Evolutionary conservation across 2,113 vertebrate species (phyloP), one percentile per base, ranked within the genome.

Genomic region (Oncorhynchus clarkii): DNA sequence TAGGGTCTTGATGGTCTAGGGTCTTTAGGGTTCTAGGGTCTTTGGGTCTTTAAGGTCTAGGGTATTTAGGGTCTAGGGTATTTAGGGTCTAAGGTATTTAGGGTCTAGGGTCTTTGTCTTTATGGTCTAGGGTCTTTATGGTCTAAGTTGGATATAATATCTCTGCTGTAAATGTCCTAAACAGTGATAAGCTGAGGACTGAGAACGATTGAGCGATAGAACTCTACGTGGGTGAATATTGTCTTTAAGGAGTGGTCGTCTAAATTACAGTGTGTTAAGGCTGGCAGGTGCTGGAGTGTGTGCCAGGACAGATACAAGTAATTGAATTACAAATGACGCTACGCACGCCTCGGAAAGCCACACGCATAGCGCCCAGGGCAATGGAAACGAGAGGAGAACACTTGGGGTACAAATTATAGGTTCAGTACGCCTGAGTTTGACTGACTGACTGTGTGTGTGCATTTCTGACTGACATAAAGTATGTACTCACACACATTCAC

Each of bases 351-450:
- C 71, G 69, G 80, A 87, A 88, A 89, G 87, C 88, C 88, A 84
- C 89, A 87, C 78, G 69, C 84, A 75, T 79, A 77, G 54, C 86
- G 87, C 90, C 86, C 72, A 75, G 78, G 87, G 92, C 82, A 29
- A 86, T 82, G 86, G 89, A 87, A 86, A 85, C 78, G 81, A 81
- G 83, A 80, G 78, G 39, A 45, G 39, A 45, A 45, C 85, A 82
- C 85, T 84, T 78, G 18, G 79, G 76, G 72, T 84, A 84, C 88
- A 90, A 90, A 93, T 93, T 90, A 90, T 85, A 90, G 92, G 90
- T 88, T 90, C 75, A 60, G 68, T 83, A 80, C 88, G 84, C 86
- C 80, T 20, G 0, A 18, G 54, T 62, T 6, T 48, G 13, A n/a
- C 27, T 57, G 54, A 45, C 13, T 1, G 68, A 31, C 31, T 34